Base-by-base conservation (phyloP, 2,888 invertebrate species). In the Phlogophora meticulosa region DNA sequence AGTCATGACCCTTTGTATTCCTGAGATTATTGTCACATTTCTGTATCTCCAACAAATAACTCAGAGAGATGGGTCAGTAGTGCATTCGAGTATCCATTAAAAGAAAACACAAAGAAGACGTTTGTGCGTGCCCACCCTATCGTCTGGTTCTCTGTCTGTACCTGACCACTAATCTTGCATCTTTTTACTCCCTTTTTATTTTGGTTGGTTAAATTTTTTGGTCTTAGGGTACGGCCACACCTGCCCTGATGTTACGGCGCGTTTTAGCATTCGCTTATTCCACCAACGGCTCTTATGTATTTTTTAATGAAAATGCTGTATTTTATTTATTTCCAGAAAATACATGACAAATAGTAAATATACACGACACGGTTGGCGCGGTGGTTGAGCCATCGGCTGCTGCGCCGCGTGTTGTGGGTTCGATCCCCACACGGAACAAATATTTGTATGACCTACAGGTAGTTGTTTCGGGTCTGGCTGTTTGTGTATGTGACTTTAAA, bases 151-250 rank as follows among this genome's bases (percentile, higher is more conserved):
- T 43, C 40, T 32, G 66, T 55, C 51, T 69, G 62, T 40, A 38
- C 24, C 49, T 61, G 58, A 40, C 64, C 69, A 55, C 56, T 76
- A 70, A 80, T 74, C 71, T 71, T 45, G 11, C 38, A 60, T 62
- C 43, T 64, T 73, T 82, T 70, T 59, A 58, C 51, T 79, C 49
- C 60, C 40, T 42, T 66, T 78, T 81, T 72, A 65, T 72, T 79
- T 62, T 60, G 40, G 49, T 60, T 28, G 28, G 28, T 28, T 4
- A 69, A 66, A 76, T 76, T 68, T 82, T 68, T 67, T 72, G 57
- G 57, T 17, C 3, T 60, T 69, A 79, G 46, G 76, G 55, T 68
- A 4, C 11, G 9, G 28, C 9, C 32, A 51, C 11, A 78, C 36
- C 10, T 13, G 17, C 4, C n/a, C 17, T 4, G 9, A n/a, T 51